phyloP scores from a whole-genome alignment of 1,140 invertebrate genomes.

The Littorina saxatilis region DNA sequence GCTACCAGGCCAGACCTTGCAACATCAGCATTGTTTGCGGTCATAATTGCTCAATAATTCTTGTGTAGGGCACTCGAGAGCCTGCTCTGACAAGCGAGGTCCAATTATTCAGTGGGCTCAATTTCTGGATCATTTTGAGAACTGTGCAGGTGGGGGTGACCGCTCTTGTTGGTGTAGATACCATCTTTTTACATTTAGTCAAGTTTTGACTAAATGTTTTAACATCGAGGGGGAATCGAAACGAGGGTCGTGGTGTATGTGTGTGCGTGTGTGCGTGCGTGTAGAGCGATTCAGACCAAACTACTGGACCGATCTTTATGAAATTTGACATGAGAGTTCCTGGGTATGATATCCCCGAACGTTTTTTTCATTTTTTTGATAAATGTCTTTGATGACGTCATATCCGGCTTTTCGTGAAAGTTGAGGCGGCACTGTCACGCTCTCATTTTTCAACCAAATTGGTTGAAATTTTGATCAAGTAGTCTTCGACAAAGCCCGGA shows the following conservation, averaged over 20 bases:
- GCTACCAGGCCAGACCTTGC: not conserved
- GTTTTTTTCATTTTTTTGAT: too few relatives aligned
- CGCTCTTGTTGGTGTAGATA: not conserved
- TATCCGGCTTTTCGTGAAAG: too few relatives aligned
- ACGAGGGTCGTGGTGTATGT: not conserved
- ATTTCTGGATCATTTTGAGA: slow-evolving; percentile 12
- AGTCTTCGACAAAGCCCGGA: too few relatives aligned
- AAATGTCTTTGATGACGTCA: too few relatives aligned
- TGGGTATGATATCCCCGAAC: too few relatives aligned
- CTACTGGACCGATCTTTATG: not conserved
- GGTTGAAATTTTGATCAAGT: too few relatives aligned
- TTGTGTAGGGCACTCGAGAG: not conserved
- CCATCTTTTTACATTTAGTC: not conserved
- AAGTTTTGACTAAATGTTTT: too few relatives aligned
- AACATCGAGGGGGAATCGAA: too few relatives aligned
- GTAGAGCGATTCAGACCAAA: not conserved
- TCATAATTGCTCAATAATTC: slow-evolving; percentile 21
- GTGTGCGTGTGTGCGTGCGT: not conserved
- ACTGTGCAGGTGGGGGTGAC: not conserved
- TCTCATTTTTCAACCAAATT: too few relatives aligned
- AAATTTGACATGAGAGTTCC: too few relatives aligned
- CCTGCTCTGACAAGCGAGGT: not conserved
- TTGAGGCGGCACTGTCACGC: too few relatives aligned
- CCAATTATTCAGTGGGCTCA: not conserved
- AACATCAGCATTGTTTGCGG: slow-evolving; percentile 10